Evolutionary conservation across 2,797 vertebrate genomes (phyloP).

Genomic region (Poecilia velifera): DNA sequence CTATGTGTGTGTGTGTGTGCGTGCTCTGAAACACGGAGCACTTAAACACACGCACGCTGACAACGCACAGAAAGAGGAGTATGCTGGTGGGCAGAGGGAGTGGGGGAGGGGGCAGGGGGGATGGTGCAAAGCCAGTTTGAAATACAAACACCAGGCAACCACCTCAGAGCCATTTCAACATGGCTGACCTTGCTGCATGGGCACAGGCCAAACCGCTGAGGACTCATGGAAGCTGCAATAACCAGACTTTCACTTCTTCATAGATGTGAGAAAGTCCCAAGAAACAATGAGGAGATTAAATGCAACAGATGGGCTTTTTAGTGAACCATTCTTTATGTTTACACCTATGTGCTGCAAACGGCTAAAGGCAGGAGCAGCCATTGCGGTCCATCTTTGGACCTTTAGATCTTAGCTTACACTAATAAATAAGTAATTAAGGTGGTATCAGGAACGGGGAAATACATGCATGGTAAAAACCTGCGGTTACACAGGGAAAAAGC

Average conservation of each 20-base stretch:
- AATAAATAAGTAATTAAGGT: neutral
- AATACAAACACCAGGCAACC: conserved; percentile 77
- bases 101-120: conserved; percentile 69
- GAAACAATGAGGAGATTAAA: conserved; percentile 37
- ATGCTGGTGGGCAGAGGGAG: conserved; percentile 68
- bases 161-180: conserved; percentile 74
- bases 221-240: conserved; percentile 34
- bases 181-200: conserved; percentile 61
- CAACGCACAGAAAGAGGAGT: conserved; percentile 46
- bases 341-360: conserved; percentile 17
- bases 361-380: neutral
- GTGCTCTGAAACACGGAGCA: conserved; percentile 34
- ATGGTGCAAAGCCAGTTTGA: conserved; percentile 79
- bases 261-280: conserved; percentile 14
- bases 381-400: neutral
- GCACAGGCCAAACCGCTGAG: conserved; percentile 43
- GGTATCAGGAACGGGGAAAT: neutral
- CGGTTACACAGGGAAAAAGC: neutral
- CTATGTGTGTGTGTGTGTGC: conserved; percentile 2
- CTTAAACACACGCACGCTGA: conserved; percentile 43
- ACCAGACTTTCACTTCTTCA: conserved; percentile 22
- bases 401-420: neutral
- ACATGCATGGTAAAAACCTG: neutral
- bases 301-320: conserved; percentile 18
- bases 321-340: neutral